These are phyloP conservation scores for Kryptopterus vitreolus DNA, from an alignment of 2,797 vertebrate species.

Conservation along the genomic window DNA sequence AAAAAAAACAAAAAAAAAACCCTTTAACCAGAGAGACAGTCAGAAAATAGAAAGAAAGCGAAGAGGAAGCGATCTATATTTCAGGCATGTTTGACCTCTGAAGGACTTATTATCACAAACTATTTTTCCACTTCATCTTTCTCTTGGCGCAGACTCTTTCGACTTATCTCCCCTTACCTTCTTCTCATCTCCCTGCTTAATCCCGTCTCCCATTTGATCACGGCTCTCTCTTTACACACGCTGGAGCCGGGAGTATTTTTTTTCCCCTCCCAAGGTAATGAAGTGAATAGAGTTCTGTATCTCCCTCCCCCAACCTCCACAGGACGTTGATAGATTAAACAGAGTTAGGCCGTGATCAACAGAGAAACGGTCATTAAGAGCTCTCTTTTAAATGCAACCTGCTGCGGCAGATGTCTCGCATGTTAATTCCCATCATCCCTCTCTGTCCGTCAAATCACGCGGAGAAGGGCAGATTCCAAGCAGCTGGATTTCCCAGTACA, in stretches of 20 bases:
- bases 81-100: constrained; percentile 33
- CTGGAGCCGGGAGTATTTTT: constrained; percentile 1
- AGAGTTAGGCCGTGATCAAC: constrained; percentile 65
- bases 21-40: constrained; percentile 17
- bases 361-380: constrained; percentile 62
- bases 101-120: constrained; percentile 23
- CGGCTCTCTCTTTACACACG: constrained; percentile 19
- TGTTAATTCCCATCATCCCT: constrained; percentile 62
- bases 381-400: constrained; percentile 54
- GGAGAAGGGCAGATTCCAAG: constrained; percentile 32
- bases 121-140: constrained; percentile 21
- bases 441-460: constrained; percentile 54
- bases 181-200: constrained; percentile 30
- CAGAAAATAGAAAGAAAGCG: background rate
- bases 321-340: constrained; percentile 68
- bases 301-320: constrained; percentile 52
- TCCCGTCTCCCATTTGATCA: constrained; percentile 47
- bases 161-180: background rate
- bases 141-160: background rate
- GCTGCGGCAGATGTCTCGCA: constrained; percentile 61
- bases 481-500: constrained; percentile 12
- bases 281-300: constrained; percentile 50
- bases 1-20: constrained; percentile 41
- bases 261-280: constrained; percentile 48
- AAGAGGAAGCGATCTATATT: constrained; percentile 5